Base-by-base conservation (phyloP, 1,140 invertebrate genomes). In the Lucilia cuprina region DNA sequence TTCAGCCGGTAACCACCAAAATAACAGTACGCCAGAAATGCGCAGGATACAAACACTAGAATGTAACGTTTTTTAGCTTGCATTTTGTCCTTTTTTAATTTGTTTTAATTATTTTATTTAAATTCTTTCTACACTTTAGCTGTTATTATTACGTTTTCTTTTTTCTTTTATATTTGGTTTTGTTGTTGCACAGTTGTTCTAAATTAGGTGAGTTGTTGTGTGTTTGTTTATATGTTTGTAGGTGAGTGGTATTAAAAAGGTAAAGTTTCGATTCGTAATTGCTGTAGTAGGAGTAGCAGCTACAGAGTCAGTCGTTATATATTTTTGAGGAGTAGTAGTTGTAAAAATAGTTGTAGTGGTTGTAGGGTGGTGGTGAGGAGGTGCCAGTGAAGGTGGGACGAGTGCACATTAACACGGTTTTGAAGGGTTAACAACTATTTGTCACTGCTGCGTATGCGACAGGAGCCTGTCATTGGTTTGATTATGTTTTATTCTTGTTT, bases 51-150 rank as follows among this genome's bases (percentile, higher is more conserved):
- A 89, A 96, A 93, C 86, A 98, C 93, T 88, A 98, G 92, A 88
- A 98, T 92, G 92, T 98, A 98, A 84, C 97, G 95, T 92, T 97
- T 97, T 92, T 97, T 98, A 83, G 97, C 97, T 93, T 98, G 96
- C 97, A 98, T 98, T 82, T 80, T 80, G 8, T 70, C 10, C 65
- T 70, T 19, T 21, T 70, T 9, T 70, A 21, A 25, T 70, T 70
- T 25, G 8, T 70, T 70, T 70, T 7, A n/a, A 17, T 60, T 60
- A 7, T 17, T 60, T 17, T 60, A 2, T 17, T 60, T 17, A 7
- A n/a, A n/a, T 17, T 60, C 14, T 17, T 60, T 60, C 14, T 17
- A n/a, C 14, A 17, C n/a, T n/a, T 21, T 70, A 1, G 19, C 25
- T 70, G 10, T 70, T 70, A 17, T 19, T 70, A 10, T 70, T 70